Base-by-base conservation (phyloP, 37 sponge, comb jelly and placozoan species). In the Halisarca cf. caerulea region DNA sequence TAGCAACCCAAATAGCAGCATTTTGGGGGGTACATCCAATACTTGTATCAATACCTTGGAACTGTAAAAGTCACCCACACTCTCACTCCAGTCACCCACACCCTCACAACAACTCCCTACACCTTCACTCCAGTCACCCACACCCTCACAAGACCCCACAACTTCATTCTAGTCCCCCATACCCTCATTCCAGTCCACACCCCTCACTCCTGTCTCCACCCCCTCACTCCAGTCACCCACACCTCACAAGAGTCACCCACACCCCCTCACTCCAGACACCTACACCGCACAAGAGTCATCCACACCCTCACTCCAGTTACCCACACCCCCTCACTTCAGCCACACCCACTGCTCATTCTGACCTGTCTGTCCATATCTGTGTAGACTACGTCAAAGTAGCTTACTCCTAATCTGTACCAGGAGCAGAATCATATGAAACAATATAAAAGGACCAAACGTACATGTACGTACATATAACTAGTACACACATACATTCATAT, bases 391-490 rank as follows among this genome's bases (percentile, higher is more conserved):
- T 40, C 41, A 74, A 74, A 74, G 9, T 74, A 74, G 24, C 18
- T n/a, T 44, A 74, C 77, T 15, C 77, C 77, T 24, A 74, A 37
- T 44, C 77, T 74, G n/a, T n/a, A n/a, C n/a, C n/a, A n/a, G n/a
- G n/a, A n/a, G n/a, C n/a, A n/a, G n/a, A n/a, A n/a, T n/a, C n/a
- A 38, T 44, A 47, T 6, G 11, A 47, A 6, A 47, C 51, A 11
- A 11, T 47, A 47, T 14, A 47, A 47, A 6, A 47, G 9, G 11
- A 11, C 51, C 6, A 6, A 47, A 11, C 51, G 51, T 47, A 11
- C 6, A 47, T 47, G n/a, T n/a, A n/a, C n/a, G n/a, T n/a, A n/a
- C n/a, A n/a, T n/a, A n/a, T n/a, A n/a, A n/a, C n/a, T n/a, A n/a
- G n/a, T n/a, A n/a, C n/a, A n/a, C n/a, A n/a, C n/a, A n/a, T n/a